Evolutionary conservation across 2,888 invertebrate species (phyloP).

Genomic region (Tromatobia lineatoria): DNA sequence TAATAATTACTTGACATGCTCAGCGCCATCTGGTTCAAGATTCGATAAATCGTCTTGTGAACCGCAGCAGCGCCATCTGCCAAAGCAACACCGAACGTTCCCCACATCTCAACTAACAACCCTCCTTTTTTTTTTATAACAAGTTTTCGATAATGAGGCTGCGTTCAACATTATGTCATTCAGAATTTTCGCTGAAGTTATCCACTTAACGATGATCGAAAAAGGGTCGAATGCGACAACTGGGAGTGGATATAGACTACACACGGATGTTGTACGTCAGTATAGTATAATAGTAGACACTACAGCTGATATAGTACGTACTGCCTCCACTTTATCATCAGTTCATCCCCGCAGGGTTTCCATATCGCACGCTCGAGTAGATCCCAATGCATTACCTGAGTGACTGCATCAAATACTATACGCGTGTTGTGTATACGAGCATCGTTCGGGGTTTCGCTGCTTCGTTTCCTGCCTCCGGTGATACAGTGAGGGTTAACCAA

Average conservation of each 20-base stretch:
- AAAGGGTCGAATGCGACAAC: conserved; percentile 23
- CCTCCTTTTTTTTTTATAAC: neutral
- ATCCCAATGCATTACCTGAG: conserved; percentile 76
- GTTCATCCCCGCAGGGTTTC: conserved; percentile 26
- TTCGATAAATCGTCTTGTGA: neutral
- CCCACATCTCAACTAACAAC: too few relatives aligned
- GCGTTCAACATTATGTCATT: neutral
- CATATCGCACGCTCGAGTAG: conserved; percentile 70
- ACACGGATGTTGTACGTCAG: neutral
- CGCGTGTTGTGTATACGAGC: conserved; percentile 51
- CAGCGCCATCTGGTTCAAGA: neutral
- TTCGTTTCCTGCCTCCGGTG: conserved; percentile 49
- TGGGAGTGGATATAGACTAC: neutral
- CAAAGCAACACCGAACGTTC: neutral
- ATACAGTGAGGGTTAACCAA: conserved; percentile 53
- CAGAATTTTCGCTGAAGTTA: too few relatives aligned
- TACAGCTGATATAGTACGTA: conserved; percentile 34
- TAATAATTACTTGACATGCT: neutral
- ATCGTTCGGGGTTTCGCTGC: conserved; percentile 64
- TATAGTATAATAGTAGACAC: conserved; percentile 23
- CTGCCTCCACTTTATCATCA: conserved; percentile 35
- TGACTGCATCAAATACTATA: conserved; percentile 75
- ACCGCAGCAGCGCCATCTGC: neutral
- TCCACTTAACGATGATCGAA: conserved; percentile 27
- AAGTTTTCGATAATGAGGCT: too few relatives aligned